Base-by-base conservation (phyloP, 2,113 vertebrate species). In the Telmatochromis brichardi region DNA sequence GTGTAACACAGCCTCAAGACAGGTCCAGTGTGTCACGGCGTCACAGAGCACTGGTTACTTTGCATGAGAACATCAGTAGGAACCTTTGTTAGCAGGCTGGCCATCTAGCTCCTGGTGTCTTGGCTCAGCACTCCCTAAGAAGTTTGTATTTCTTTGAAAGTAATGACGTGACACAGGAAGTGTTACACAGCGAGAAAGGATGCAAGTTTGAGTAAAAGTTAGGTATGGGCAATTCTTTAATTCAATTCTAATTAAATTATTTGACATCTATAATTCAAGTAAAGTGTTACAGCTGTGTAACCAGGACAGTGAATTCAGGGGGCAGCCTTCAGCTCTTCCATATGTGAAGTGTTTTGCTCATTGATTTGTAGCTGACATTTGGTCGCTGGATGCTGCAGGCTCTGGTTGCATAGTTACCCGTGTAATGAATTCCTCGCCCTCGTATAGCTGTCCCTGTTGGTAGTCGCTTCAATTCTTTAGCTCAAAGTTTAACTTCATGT, bases 151-250 rank as follows among this genome's bases (percentile, higher is more conserved):
- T 84, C 37, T 84, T 88, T 8, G 71, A 78, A 53, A 50, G 26
- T 51, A 55, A 87, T 87, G 83, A 86, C 51, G 55, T 79, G 13
- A 80, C 42, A 80, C 65, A 83, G 78, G 91, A 94, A 92, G 85
- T 80, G 57, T 92, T 92, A 45, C 35, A 58, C 76, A 91, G 71
- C 26, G 19, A 81, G 73, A 8, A 2, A 87, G 89, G 58, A 91
- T 91, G 65, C 89, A 28, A 82, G 73, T 65, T 65, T 65, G 60
- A 65, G 19, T 65, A 65, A 65, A 65, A 37, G 60, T 65, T 37
- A 13, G 60, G 81, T 12, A 45, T 37, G 3, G 14, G 7, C 23
- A 84, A 53, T 80, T 51, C 81, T 57, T 80, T 35, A 0, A 47
- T 82, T 51, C 2, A n/a, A 55, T 71, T 84, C 26, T 11, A 47